Base-by-base conservation (phyloP, 2,113 vertebrate genomes). In the Brachypodius melanocephalos region DNA sequence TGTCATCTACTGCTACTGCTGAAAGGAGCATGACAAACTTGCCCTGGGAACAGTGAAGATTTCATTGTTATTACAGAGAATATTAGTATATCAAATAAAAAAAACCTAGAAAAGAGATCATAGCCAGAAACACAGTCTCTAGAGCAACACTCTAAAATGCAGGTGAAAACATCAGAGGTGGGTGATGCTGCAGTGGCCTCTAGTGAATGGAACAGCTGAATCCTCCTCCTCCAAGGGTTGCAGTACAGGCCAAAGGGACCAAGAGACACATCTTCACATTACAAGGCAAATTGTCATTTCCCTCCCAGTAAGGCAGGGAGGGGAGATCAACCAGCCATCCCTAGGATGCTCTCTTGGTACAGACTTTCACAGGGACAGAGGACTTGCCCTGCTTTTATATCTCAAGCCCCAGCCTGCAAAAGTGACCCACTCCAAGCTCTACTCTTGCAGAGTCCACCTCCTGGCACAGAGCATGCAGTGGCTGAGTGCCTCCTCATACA, bases 191-290 rank as follows among this genome's bases (percentile, higher is more conserved):
- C 43, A 36, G 38, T n/a, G 48, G 51, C 26, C 46, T 68, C 40
- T 8, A 7, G 32, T 32, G 54, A 89, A 54, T 6, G 8, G 19
- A 72, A 65, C 31, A 74, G n/a, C 31, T 49, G 28, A 52, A 7
- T 21, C 34, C 32, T 81, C 9, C 22, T 86, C 38, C 65, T 73
- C 24, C 67, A 26, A 3, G 12, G 15, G 17, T 7, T 59, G 66
- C 29, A 55, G 48, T 9, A 38, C 12, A 59, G 59, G 32, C 17
- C 43, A 91, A 80, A 54, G 85, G 3, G 3, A 42, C 15, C 7
- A 7, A 14, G 19, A 59, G 20, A 38, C 5, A 36, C 1, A 57
- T 28, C 54, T 63, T 55, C n/a, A 14, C 0, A 0, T 32, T 22
- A 32, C 21, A 68, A 77, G 12, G 18, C 68, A 49, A 89, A 42